Conservation (phyloP, 64 coral and sea anemone species). For the Trachythela sp. region DNA sequence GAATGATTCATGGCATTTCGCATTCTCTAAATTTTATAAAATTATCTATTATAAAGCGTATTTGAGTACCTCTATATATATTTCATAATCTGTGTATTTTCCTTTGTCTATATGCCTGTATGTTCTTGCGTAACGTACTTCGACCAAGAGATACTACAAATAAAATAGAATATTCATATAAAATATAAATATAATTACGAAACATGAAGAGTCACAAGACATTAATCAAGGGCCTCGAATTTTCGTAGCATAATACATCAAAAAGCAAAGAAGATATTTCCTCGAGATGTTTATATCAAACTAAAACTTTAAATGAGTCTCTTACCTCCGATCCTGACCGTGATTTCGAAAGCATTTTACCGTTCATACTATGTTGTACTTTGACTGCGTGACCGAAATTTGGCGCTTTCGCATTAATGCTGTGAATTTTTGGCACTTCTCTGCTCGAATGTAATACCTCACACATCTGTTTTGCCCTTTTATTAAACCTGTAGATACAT, state of each 20-base stretch:
- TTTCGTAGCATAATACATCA: too few species aligned
- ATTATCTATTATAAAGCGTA: neutral
- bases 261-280: too few species aligned
- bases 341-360: neutral
- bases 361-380: neutral
- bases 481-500: neutral
- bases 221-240: too few species aligned
- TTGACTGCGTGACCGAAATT: neutral
- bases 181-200: neutral
- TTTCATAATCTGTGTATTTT: constrained; percentile 92
- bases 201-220: neutral
- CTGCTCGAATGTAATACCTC: neutral
- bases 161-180: neutral
- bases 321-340: neutral
- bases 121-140: constrained; percentile 19
- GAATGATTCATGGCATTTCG: neutral
- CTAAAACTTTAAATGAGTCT: neutral
- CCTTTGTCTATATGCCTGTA: neutral
- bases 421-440: neutral
- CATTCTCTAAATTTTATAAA: neutral
- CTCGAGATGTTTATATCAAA: neutral
- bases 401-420: neutral
- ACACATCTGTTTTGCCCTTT: neutral
- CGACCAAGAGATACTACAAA: neutral
- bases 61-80: constrained; percentile 67